A percentile compares a stretch with the other conserved stretches of the same genome.
Evolutionary conservation across 2,888 invertebrate genomes (phyloP).

Genomic region (Chloroclysta siterata): DNA sequence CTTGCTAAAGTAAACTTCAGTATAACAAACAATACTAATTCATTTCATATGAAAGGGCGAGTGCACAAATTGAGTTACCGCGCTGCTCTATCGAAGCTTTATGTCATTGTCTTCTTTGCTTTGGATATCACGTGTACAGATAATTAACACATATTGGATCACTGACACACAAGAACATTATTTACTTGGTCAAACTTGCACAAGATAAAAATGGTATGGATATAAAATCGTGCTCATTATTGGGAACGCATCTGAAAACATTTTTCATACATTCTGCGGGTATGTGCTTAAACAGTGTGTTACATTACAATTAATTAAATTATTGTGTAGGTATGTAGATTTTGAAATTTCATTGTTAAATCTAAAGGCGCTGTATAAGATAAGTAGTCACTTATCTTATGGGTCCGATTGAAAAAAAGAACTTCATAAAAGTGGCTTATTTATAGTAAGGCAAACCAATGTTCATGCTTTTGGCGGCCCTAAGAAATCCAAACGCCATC

Average conservation of each 20-base stretch:
- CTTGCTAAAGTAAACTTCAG: background rate
- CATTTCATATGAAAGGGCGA: conserved; percentile 14
- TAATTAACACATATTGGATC: conserved; percentile 7
- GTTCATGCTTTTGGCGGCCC: background rate
- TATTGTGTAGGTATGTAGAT: background rate
- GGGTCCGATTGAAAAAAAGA: background rate
- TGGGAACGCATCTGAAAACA: background rate
- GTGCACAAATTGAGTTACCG: conserved; percentile 1
- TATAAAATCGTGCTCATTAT: too few species aligned
- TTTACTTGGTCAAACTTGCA: too few species aligned
- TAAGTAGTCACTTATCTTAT: background rate
- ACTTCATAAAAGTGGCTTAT: background rate
- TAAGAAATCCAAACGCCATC: background rate
- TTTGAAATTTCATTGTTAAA: background rate
- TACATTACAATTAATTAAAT: background rate
- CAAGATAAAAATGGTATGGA: too few species aligned
- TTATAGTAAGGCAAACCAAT: background rate
- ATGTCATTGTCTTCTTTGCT: conserved; percentile 19
- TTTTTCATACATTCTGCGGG: background rate
- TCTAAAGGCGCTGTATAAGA: background rate
- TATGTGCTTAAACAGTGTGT: too few species aligned
- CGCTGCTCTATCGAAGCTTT: conserved; percentile 14
- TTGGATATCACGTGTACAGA: conserved; percentile 35
- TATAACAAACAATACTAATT: background rate
- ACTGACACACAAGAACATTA: background rate